A percentile compares a stretch with the other conserved stretches of the same genome.
phyloP scores from a whole-genome alignment of 2,113 vertebrate species.

The Ranitomeya variabilis region DNA sequence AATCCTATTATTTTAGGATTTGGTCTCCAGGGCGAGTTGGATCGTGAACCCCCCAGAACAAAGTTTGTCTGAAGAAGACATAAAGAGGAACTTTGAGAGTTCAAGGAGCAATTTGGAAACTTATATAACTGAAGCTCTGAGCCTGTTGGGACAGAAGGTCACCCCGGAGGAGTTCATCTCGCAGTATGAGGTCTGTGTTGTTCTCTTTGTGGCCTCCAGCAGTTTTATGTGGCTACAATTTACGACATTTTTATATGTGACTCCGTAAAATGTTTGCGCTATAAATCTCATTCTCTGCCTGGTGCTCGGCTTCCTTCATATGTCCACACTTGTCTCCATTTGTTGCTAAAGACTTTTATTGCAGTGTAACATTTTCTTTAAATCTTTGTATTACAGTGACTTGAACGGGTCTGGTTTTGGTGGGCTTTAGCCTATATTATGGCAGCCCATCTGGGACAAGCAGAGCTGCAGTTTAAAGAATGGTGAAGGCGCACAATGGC shows the following conservation, averaged over 20 bases:
- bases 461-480: neutral
- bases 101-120: constrained; percentile 68
- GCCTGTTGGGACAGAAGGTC: constrained; percentile 66
- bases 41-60: constrained; percentile 58
- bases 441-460: neutral
- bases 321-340: too few relatives aligned
- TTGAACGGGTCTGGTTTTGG: neutral
- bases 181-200: constrained; percentile 70
- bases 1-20: constrained; percentile 56
- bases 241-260: neutral
- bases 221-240: neutral
- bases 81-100: constrained; percentile 66
- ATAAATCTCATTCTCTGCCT: neutral
- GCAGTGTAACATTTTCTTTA: neutral
- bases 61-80: constrained; percentile 55
- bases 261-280: neutral
- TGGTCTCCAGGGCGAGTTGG: constrained; percentile 57
- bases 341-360: neutral
- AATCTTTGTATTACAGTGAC: too few relatives aligned
- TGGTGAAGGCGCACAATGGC: too few relatives aligned
- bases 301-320: neutral
- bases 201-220: neutral
- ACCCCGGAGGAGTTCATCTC: constrained; percentile 61
- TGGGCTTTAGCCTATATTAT: neutral
- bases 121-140: constrained; percentile 65